phyloP scores from a whole-genome alignment of 2,888 invertebrate species.

The Volucella zonaria region DNA sequence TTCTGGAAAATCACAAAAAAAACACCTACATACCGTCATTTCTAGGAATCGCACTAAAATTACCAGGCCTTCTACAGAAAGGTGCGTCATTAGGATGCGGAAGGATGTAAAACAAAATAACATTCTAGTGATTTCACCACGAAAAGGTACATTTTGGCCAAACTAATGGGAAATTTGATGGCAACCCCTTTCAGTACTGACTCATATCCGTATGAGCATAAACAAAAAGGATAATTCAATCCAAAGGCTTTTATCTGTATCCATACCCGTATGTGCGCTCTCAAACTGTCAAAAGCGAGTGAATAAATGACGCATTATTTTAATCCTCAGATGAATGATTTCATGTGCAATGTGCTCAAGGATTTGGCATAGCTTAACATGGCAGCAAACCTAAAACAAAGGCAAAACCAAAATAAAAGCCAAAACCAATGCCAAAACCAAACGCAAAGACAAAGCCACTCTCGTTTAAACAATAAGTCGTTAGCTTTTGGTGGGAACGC shows the following conservation, averaged over 20 bases:
- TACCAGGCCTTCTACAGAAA: too few species aligned
- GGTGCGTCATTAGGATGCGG: too few species aligned
- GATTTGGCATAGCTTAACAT: constrained; percentile 41
- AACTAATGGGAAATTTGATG: too few species aligned
- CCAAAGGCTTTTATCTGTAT: constrained; percentile 4
- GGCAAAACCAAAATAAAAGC: too few species aligned
- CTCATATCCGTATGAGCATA: not conserved
- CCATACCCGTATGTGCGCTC: constrained; percentile 9
- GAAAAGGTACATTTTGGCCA: too few species aligned
- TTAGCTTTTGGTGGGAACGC: constrained; percentile 32
- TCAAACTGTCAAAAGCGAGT: constrained; percentile 58
- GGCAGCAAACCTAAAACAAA: constrained; percentile 20
- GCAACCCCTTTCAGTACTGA: not conserved
- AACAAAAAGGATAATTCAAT: constrained; percentile 47
- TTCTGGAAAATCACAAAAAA: too few species aligned
- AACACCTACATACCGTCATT: too few species aligned
- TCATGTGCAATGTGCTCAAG: constrained; percentile 38
- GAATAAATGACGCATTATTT: constrained; percentile 69
- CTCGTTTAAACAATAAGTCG: constrained; percentile 46
- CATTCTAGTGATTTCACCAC: too few species aligned
- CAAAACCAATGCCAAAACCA: too few species aligned
- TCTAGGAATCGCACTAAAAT: too few species aligned
- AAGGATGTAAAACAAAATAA: too few species aligned
- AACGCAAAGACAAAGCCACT: too few species aligned
- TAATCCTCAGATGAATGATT: constrained; percentile 67